Conservation (phyloP, 2,113 vertebrate genomes). For the Cervus canadensis region DNA sequence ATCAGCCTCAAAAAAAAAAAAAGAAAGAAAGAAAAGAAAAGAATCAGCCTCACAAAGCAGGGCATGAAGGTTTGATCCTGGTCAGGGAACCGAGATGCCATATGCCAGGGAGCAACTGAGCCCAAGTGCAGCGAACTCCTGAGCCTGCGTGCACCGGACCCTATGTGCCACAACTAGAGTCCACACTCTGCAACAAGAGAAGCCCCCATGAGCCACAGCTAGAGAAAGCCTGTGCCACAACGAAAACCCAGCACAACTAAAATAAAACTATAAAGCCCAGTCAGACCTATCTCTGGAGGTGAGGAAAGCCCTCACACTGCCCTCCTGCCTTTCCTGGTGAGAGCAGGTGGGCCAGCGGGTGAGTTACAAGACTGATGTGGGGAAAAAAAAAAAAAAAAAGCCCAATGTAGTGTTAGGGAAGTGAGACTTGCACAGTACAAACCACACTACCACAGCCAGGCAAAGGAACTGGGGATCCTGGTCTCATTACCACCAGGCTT, state of each 20-base stretch:
- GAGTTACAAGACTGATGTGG: background rate
- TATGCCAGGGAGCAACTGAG: background rate
- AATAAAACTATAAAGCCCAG: background rate
- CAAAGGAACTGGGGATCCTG: background rate
- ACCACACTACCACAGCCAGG: background rate
- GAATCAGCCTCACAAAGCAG: background rate
- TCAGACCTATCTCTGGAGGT: background rate
- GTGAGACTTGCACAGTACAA: background rate
- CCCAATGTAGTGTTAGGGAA: background rate
- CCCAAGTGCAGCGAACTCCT: background rate
- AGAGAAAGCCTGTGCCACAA: background rate
- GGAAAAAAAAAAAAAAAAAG: background rate
- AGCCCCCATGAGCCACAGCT: background rate
- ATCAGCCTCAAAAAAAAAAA: background rate
- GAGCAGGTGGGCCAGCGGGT: background rate
- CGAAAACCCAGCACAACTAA: background rate
- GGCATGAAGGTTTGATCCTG: background rate
- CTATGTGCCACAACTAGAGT: background rate
- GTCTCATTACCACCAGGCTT: background rate
- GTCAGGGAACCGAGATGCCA: background rate
- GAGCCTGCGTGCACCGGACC: background rate
- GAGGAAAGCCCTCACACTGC: background rate
- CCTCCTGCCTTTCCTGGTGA: background rate
- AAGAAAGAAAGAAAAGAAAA: background rate
- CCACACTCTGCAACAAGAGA: background rate